phyloP scores from a whole-genome alignment of 2,888 invertebrate genomes.

The Tenthredo livida region DNA sequence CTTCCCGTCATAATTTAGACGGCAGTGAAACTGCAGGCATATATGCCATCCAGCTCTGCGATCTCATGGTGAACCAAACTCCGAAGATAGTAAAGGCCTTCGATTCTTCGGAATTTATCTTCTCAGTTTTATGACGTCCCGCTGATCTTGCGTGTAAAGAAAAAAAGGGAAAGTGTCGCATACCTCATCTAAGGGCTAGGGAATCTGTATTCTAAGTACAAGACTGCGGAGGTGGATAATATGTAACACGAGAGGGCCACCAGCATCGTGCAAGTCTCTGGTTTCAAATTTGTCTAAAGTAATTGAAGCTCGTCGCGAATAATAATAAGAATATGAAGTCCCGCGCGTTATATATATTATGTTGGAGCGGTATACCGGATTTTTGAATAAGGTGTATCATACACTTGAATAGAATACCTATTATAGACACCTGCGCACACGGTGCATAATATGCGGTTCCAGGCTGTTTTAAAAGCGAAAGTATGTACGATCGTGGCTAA shows the following conservation, averaged over 20 bases:
- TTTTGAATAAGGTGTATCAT: slow-evolving; percentile 1
- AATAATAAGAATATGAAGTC: slow-evolving; percentile 56
- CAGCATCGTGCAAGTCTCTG: slow-evolving; percentile 67
- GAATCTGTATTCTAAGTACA: slow-evolving; percentile 38
- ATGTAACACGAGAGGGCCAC: slow-evolving; percentile 70
- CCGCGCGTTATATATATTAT: not conserved
- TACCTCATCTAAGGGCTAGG: slow-evolving; percentile 7
- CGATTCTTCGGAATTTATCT: not conserved
- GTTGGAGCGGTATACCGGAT: not conserved
- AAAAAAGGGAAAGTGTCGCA: not conserved
- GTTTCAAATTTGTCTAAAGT: slow-evolving; percentile 70
- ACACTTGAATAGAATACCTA: not conserved
- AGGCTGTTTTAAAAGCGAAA: not conserved
- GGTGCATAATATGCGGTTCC: not conserved
- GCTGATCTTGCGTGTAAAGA: not conserved
- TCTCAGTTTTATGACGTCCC: not conserved
- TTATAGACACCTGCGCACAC: not conserved
- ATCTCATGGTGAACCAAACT: not conserved
- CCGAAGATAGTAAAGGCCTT: not conserved
- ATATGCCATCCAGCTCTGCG: slow-evolving; percentile 42
- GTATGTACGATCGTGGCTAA: slow-evolving; percentile 38
- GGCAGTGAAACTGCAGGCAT: slow-evolving; percentile 50
- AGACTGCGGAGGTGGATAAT: slow-evolving; percentile 24
- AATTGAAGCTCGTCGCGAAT: slow-evolving; percentile 66
- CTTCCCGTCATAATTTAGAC: slow-evolving; percentile 39